Evolutionary conservation across 1,140 invertebrate species (phyloP), one percentile per base, ranked within the genome.

Genomic region (Heliothis subflexa): DNA sequence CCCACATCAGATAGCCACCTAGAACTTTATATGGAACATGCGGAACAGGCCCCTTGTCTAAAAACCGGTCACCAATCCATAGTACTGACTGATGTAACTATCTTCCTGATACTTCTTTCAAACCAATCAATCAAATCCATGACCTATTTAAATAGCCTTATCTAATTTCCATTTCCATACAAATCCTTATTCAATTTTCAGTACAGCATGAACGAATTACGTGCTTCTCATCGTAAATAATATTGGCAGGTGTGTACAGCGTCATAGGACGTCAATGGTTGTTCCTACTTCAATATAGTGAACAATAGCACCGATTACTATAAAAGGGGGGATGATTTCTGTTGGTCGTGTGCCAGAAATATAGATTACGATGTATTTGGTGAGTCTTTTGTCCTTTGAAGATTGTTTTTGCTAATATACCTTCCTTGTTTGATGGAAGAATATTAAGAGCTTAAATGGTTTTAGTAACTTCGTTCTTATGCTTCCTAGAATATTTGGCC

Each of bases 241-340:
- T 18, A 21, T 49, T 49, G 1, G 66, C 66, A 70, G 66, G 66
- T 70, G 66, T 25, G 1, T 1, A 16, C 28, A 21, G 50, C 66
- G 66, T 52, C 66, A 70, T n/a, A 0, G 1, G 16, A 52, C 47
- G 21, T 50, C 47, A 70, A 52, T 49, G 66, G 21, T 52, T 28
- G n/a, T 21, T 25, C 62, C 62, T 70, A 10, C 13, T 52, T 47
- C 45, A 52, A 28, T 52, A 25, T 21, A 18, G 21, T 25, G 28
- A 50, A 70, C 66, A 70, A 70, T 70, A 45, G 14, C 25, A n/a
- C 13, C 1, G 47, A 70, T 68, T 68, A 14, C 66, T 28, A n/a
- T 50, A 50, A 28, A 25, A 25, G 66, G 21, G 0, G 2, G 13
- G 47, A 52, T 47, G n/a, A 62, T 16, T 62, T 40, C 10, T 3